Base-by-base conservation (phyloP, 2,113 vertebrate species). In the Euleptes europaea region DNA sequence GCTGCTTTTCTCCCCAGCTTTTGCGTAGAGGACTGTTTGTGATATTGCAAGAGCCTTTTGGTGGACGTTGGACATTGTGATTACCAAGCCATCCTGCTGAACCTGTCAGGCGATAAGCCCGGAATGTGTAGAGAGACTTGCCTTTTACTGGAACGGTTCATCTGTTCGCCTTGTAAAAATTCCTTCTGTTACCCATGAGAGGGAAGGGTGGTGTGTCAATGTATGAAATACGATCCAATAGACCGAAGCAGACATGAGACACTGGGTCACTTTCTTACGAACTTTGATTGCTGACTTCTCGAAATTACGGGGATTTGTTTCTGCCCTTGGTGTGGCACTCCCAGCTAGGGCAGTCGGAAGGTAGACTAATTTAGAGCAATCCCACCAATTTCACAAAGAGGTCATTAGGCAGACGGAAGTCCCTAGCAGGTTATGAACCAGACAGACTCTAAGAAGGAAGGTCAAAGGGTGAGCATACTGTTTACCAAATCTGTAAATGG, bases 41-140 rank as follows among this genome's bases (percentile, higher is more conserved):
- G 92, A 91, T 92, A 91, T 92, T 93, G 94, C 93, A 93, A 94
- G 67, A 28, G 87, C 88, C 87, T 91, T 87, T 91, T 69, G 33
- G 60, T 79, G 81, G 91, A 89, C 87, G 90, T 88, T 60, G 88
- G 85, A 85, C 90, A 86, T 93, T 1, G 0, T 74, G 82, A 93
- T 88, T 90, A 90, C 84, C 66, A 89, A 69, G 76, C 4, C 1
- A 85, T 93, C 87, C 87, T 89, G 80, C 79, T 82, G 84, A 89
- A 72, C 73, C 91, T 78, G 72, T 81, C 0, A 4, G 85, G 15
- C 89, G 94, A 94, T 92, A 93, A 94, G 90, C 0, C 0, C 86
- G 91, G 92, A 90, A 91, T 93, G 91, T 17, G 0, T 2, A 5
- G 42, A 0, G 0, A 40, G 51, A 73, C 78, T 51, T 80, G 74